phyloP scores from a whole-genome alignment of 2,888 invertebrate genomes.

The Minunthozetes semirufus region DNA sequence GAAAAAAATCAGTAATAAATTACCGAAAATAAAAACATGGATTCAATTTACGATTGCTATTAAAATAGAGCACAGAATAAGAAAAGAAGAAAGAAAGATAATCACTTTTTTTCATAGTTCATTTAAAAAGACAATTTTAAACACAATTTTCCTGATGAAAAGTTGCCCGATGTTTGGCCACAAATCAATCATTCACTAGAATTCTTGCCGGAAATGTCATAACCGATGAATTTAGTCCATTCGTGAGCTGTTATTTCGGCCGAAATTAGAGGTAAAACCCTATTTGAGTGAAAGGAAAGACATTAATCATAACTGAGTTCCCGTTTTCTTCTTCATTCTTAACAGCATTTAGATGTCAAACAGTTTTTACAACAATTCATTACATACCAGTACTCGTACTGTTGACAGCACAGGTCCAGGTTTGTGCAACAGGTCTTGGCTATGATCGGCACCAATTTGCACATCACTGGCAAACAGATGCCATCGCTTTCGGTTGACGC shows the following conservation, averaged over 20 bases:
- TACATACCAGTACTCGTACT: slow-evolving; percentile 4
- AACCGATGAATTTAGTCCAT: neutral
- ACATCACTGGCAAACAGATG: neutral
- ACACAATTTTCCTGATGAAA: too few species aligned
- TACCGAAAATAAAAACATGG: too few species aligned
- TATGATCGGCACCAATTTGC: neutral
- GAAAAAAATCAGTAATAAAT: too few species aligned
- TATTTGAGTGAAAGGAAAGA: neutral
- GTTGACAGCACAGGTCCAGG: neutral
- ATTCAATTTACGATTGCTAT: too few species aligned
- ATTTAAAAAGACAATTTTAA: too few species aligned
- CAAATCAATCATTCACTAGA: neutral
- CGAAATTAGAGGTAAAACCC: slow-evolving; percentile 4
- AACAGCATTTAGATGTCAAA: neutral
- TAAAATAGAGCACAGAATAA: too few species aligned
- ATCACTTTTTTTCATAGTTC: too few species aligned
- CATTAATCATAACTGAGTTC: neutral
- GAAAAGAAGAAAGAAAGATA: too few species aligned
- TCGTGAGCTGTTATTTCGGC: neutral
- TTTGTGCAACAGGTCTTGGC: slow-evolving; percentile 10
- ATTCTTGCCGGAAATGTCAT: neutral
- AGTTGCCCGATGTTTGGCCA: too few species aligned
- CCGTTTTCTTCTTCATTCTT: neutral
- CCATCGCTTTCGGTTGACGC: neutral
- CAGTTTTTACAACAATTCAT: neutral